These are phyloP conservation scores for Cyclopterus lumpus DNA, from an alignment of 2,797 vertebrate species.

Conservation along the genomic window DNA sequence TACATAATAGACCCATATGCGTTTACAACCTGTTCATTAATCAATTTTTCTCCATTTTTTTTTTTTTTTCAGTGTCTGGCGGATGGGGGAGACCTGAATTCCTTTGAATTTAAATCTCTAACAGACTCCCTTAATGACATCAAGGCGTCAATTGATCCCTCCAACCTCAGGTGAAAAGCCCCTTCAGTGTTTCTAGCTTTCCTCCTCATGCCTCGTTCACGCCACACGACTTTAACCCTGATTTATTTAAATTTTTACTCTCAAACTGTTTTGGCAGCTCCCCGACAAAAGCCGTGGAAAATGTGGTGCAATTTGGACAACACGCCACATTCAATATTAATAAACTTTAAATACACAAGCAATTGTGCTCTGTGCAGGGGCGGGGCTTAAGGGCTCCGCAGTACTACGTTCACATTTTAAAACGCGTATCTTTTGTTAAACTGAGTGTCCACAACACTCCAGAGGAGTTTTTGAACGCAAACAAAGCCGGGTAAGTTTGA, in stretches of 20 bases:
- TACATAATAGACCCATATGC: background rate
- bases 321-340: no score
- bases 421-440: no score
- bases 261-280: background rate
- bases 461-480: no score
- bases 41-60: constrained; percentile 12
- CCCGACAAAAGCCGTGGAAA: background rate
- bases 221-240: background rate
- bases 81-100: constrained; percentile 96
- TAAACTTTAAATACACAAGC: no score
- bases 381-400: no score
- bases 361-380: no score
- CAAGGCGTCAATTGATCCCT: constrained; percentile 95
- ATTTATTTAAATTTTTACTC: background rate
- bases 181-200: background rate
- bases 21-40: background rate
- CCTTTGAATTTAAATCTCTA: constrained; percentile 99
- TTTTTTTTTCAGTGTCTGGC: constrained; percentile 90
- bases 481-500: no score
- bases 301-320: background rate
- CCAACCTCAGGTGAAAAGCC: constrained; percentile 93
- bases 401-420: no score
- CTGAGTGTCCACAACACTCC: no score
- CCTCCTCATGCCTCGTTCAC: background rate
- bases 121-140: constrained; percentile 99